These are phyloP conservation scores for Lordiphosa andalusiaca DNA, from an alignment of 2,888 invertebrate genomes.

Conservation along the genomic window DNA sequence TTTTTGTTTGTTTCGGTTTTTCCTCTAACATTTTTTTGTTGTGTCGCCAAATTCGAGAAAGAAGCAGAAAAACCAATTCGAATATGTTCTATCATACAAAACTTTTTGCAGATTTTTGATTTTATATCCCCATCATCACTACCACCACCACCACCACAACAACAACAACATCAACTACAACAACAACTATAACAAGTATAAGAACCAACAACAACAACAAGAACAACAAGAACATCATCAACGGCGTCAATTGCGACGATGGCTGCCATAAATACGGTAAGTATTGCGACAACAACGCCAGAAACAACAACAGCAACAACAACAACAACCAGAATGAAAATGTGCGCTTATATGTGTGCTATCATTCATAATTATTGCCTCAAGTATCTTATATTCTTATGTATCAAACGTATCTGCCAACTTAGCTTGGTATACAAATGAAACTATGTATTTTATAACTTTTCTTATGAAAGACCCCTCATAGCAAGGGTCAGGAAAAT, in stretches of 20 bases:
- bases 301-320: slow-evolving; percentile 2
- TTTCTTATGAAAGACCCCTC: too few species aligned
- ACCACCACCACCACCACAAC: slow-evolving; percentile 66
- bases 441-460: too few species aligned
- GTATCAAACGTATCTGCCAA: too few species aligned
- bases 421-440: too few species aligned
- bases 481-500: too few species aligned
- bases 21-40: slow-evolving; percentile 20
- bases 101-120: slow-evolving; percentile 79
- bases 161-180: slow-evolving; percentile 46
- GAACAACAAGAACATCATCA: slow-evolving; percentile 54
- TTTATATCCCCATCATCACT: slow-evolving; percentile 76
- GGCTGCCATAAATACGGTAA: slow-evolving; percentile 80
- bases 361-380: slow-evolving; percentile 49
- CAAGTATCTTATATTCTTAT: slow-evolving; percentile 19
- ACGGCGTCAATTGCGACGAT: slow-evolving; percentile 72
- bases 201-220: slow-evolving; percentile 47
- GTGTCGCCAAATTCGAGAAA: slow-evolving; percentile 19
- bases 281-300: slow-evolving; percentile 54
- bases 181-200: slow-evolving; percentile 49
- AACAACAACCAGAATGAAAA: slow-evolving; percentile 9
- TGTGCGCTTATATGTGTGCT: slow-evolving; percentile 18
- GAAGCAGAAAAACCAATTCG: slow-evolving; percentile 38
- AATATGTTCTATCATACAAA: slow-evolving; percentile 68
- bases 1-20: slow-evolving; percentile 43